A percentile compares a stretch with the other conserved stretches of the same genome.
Evolutionary conservation across 2,797 vertebrate species (phyloP).

Genomic region (Glyptemys insculpta): DNA sequence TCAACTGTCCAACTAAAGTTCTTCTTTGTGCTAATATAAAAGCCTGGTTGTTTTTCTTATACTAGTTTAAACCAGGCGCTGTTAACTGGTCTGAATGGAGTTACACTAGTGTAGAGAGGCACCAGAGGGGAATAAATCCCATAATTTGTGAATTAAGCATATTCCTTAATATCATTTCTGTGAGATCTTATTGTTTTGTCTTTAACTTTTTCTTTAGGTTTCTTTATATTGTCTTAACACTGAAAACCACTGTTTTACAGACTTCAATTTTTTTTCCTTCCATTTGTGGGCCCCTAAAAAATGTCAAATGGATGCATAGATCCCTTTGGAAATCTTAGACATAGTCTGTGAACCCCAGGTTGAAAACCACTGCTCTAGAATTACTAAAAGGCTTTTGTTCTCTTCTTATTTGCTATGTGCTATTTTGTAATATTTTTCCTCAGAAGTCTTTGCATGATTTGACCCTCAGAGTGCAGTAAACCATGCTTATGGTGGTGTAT

Average conservation of each 20-base stretch:
- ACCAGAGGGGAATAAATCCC: conserved; percentile 13
- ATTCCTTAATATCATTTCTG: conserved; percentile 6
- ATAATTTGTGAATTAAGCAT: conserved; percentile 25
- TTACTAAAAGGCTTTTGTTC: not conserved
- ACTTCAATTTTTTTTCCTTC: not conserved
- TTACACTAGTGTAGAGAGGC: not conserved
- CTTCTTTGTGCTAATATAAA: not conserved
- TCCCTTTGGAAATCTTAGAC: not conserved
- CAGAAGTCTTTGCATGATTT: not conserved
- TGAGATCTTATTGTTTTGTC: not conserved
- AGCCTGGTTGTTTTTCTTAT: conserved; percentile 17
- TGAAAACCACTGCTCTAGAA: not conserved
- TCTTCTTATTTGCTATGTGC: not conserved
- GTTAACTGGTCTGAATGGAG: conserved; percentile 1
- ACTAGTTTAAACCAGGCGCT: conserved; percentile 28
- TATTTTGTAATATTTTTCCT: not conserved
- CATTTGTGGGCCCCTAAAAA: not conserved
- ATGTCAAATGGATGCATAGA: not conserved
- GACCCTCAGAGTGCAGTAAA: conserved; percentile 49
- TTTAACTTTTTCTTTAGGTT: not conserved
- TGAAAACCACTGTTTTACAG: not conserved
- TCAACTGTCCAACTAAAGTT: not conserved
- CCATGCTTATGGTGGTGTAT: conserved; percentile 42
- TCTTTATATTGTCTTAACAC: conserved; percentile 10
- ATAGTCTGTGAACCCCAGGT: too few relatives aligned